phyloP scores from a whole-genome alignment of 2,888 invertebrate genomes.

The Himalopsyche anomala region DNA sequence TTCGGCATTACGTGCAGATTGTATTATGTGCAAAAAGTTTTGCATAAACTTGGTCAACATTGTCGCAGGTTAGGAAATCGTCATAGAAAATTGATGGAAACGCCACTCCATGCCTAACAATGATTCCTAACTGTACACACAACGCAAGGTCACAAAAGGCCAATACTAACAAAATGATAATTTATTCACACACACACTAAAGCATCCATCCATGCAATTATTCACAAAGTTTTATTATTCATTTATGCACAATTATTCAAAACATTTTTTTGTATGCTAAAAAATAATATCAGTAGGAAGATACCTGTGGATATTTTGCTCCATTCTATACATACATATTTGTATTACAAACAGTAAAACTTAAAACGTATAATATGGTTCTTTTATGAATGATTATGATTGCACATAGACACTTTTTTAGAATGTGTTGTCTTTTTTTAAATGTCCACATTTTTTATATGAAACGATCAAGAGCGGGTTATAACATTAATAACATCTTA shows the following conservation, averaged over 20 bases:
- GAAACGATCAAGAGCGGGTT: too few relatives aligned
- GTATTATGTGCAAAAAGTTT: background rate
- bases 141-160: slow-evolving; percentile 38
- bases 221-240: slow-evolving; percentile 29
- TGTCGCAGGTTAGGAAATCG: slow-evolving; percentile 36
- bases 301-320: too few relatives aligned
- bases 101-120: slow-evolving; percentile 14
- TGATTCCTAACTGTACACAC: slow-evolving; percentile 22
- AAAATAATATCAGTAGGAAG: too few relatives aligned
- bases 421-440: too few relatives aligned
- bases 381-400: too few relatives aligned
- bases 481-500: too few relatives aligned
- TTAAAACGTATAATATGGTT: too few relatives aligned
- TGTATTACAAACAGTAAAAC: too few relatives aligned
- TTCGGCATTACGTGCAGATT: background rate
- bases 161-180: slow-evolving; percentile 36
- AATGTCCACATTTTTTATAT: too few relatives aligned
- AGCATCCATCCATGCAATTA: slow-evolving; percentile 2
- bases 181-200: background rate
- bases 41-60: slow-evolving; percentile 18
- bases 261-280: slow-evolving; percentile 20
- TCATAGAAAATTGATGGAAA: slow-evolving; percentile 31
- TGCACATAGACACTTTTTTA: too few relatives aligned
- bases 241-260: slow-evolving; percentile 24
- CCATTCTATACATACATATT: too few relatives aligned